Base-by-base conservation (phyloP, 2,113 vertebrate species). In the Rattus rattus region DNA sequence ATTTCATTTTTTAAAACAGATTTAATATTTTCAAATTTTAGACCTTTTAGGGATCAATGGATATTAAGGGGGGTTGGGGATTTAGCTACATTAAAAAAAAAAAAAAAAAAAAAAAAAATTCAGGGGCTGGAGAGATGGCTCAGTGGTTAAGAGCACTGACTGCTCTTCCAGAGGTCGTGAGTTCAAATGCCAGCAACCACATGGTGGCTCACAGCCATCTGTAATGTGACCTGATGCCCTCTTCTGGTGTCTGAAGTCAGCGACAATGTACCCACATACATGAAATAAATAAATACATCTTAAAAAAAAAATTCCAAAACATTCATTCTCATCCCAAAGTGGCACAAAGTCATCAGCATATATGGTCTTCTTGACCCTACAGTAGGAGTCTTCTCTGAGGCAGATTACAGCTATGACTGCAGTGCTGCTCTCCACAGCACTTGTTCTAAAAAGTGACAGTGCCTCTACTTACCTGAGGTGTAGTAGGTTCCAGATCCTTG, bases 401-500 rank as follows among this genome's bases (percentile, higher is more conserved):
- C 13, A 36, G 22, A 39, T 88, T 85, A 28, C 26, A 65, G 24
- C 22, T 1, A 5, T 43, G 86, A 73, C 47, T 59, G 12, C 76
- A 87, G 70, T n/a, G 88, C 47, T 0, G 43, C 73, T 86, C 91
- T 59, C n/a, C 65, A 20, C 7, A 90, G 43, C 90, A 83, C n/a
- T 65, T 72, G 61, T 26, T 72, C 92, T 94, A 59, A 81, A 88
- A 94, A 91, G 86, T 30, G 36, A 73, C 20, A 52, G 73, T 26
- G 54, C 61, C 97, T 96, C 87, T 89, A 97, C 75, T 98, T 98
- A 99, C 99, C 99, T 99, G 99, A 96, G 99, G 99, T 36, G 99
- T 99, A 70, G 99, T 98, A 87, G 99, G 99, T 97, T 99, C 99
- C 97, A 99, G 97, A 97, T 99, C 99, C 97, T 99, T 99, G 97